Evolutionary conservation across 92 coral and sea anemone species (phyloP).

Genomic region (Blastomussa wellsi): DNA sequence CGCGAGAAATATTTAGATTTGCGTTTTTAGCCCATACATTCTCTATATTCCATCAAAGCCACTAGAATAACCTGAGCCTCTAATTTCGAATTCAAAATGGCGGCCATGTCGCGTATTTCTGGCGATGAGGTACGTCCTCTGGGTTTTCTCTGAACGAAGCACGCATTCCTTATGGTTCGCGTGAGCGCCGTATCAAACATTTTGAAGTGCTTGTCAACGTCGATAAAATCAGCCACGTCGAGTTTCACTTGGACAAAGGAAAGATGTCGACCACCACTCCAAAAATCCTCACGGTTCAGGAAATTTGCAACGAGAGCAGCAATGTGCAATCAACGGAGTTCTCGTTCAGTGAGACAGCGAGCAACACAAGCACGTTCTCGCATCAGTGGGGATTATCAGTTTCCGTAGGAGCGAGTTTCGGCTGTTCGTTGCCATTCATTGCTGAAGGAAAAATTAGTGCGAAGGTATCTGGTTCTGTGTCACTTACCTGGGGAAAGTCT

Average conservation of each 20-base stretch:
- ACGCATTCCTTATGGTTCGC: background rate
- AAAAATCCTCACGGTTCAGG: background rate
- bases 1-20: too few relatives aligned
- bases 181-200: background rate
- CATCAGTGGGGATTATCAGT: background rate
- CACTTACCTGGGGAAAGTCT: background rate
- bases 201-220: slow-evolving; percentile 2
- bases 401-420: background rate
- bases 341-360: background rate
- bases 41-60: too few relatives aligned
- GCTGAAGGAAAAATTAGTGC: background rate
- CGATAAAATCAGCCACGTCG: background rate
- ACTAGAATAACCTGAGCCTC: too few relatives aligned
- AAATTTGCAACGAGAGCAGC: background rate
- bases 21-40: too few relatives aligned
- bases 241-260: background rate
- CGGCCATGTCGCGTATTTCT: too few relatives aligned
- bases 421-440: background rate
- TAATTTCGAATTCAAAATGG: too few relatives aligned
- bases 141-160: background rate
- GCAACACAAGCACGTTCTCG: background rate
- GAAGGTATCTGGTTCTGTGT: background rate
- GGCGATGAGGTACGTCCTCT: background rate
- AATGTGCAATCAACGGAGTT: background rate
- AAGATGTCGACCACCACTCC: background rate